Base-by-base conservation (phyloP, 2,888 invertebrate genomes). In the Scelioninae gen. 1 region DNA sequence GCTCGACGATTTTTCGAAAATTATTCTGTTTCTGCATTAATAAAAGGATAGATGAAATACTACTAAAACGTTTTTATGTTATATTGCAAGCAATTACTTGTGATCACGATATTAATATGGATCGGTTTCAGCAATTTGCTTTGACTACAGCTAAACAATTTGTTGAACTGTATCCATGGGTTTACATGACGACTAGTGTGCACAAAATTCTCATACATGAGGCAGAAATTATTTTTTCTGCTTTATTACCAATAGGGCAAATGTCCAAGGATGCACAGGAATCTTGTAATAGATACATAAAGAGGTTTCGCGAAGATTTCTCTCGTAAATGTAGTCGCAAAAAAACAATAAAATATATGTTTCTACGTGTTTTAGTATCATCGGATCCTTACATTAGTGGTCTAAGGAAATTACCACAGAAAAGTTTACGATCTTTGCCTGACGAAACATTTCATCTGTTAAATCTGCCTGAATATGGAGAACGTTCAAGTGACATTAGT, bases 351-450 rank as follows among this genome's bases (percentile, higher is more conserved):
- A 16, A 45, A 31, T 60, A 62, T 60, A 32, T 77, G 7, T 58
- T 76, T 56, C 16, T 45, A n/a, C 29, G 58, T 38, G 58, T 66
- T 29, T 34, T 65, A 10, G 53, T 65, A 32, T 65, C 31, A 3
- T 75, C 65, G 5, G 75, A 75, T 66, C 75, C 66, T 4, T 23
- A 56, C 31, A 66, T 75, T 51, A 65, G 65, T n/a, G 47, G 60
- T 15, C 8, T 74, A 32, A 49, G 63, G 23, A 31, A 65, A 45
- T 23, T 15, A 51, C 38, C 7, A 55, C 60, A 60, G 62, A 72
- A 60, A 34, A 38, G 32, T 15, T n/a, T 29, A 62, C 11, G 47
- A 60, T 34, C 15, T 49, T 74, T 40, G 9, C 5, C 34, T 8
- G 16, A 7, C 11, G 29, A 7, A 16, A 16, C 51, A 29, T 4